Base-by-base conservation (phyloP, 2,113 vertebrate genomes). In the Charadrius vociferus region DNA sequence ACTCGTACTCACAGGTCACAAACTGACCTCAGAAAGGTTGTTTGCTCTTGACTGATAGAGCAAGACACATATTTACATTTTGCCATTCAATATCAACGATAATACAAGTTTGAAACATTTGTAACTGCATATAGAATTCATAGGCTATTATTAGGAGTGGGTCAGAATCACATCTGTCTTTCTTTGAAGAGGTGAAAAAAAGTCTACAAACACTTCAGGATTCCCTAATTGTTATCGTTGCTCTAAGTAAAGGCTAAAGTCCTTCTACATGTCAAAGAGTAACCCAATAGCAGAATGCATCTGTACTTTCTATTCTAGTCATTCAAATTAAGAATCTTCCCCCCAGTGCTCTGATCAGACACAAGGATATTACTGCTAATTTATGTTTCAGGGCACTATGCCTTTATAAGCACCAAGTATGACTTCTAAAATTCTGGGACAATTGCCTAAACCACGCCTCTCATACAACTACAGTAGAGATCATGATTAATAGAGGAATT, bases 341-440 rank as follows among this genome's bases (percentile, higher is more conserved):
- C 24, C 22, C 1, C n/a, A 79, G 1, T 0, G 0, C 20, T 30
- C 12, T 26, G 34, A 37, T 32, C 19, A 66, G 58, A 61, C 29
- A 65, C 12, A 81, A 55, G 62, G 73, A 53, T n/a, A 43, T n/a
- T 45, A 29, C 29, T 58, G 55, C 26, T 87, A 63, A 68, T 45
- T 39, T 41, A 74, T 6, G 30, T 72, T 95, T 72, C 24, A 65
- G 22, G 29, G 45, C 62, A 39, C 26, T 81, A n/a, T 34, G 18
- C n/a, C 77, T 93, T 88, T 55, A 70, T 6, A 68, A 61, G 39
- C 39, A 66, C 2, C 26, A 70, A 58, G 20, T 58, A 43, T 37
- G 52, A 77, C 22, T 88, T 74, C 29, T 53, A 67, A 84, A 94
- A 74, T 72, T 58, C 36, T 66, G 30, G 12, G 65, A 16, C 65